Evolutionary conservation across 2,113 vertebrate species (phyloP), one percentile per base, ranked within the genome.

Genomic region (Calypte anna): DNA sequence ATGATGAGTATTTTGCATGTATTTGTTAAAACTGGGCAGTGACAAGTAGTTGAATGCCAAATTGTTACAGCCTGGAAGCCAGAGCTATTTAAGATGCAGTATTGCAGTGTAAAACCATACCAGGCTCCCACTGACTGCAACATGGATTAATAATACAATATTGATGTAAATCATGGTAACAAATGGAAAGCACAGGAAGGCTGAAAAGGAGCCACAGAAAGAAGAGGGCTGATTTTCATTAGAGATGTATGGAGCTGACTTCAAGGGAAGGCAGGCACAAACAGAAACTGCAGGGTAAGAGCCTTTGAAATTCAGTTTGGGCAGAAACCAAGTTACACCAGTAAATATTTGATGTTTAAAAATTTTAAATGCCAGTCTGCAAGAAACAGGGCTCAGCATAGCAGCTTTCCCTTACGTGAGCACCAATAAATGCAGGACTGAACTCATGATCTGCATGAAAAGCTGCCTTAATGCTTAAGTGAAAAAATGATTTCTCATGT

Each of bases 321-420:
- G 73, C 80, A 95, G 72, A 46, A 85, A 83, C 8, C 46, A 64
- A 88, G 59, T 77, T 80, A 80, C 64, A 72, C 57, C 33, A 40
- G 72, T 90, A 95, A 95, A 96, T 92, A 96, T 82, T 81, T 84
- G 91, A 87, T 81, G 63, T 86, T 85, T 91, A 67, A 86, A 94
- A 88, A 69, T 80, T 74, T 67, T 44, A 83, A 83, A 91, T 78
- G 68, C 16, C 76, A 78, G 82, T 68, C 87, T 87, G 57, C 54
- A 82, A 88, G 82, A 86, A 80, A 80, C 4, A 11, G 33, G 59
- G 61, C 72, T 85, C 33, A 20, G 61, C 4, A 4, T 20, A 22
- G 43, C 59, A 68, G 51, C 48, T 11, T 51, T n/a, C 63, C 59
- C 75, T 82, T 54, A 12, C 8, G 48, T 12, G 15, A 86, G 61